Evolutionary conservation across 2,797 vertebrate species (phyloP).

Genomic region (Catharus ustulatus): DNA sequence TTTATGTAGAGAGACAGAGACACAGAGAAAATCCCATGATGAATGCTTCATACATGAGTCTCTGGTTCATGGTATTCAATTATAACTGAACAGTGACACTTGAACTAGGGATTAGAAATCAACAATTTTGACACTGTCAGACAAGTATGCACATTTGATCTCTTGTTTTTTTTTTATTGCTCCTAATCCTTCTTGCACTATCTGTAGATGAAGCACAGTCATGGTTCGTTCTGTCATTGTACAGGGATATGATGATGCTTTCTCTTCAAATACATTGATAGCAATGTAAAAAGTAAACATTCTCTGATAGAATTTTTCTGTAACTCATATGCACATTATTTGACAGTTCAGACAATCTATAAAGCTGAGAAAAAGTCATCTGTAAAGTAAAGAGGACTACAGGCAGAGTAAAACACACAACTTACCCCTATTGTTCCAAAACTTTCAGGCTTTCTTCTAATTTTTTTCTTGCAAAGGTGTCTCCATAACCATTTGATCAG

Average conservation of each 20-base stretch:
- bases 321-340: not conserved
- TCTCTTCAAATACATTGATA: not conserved
- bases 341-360: not conserved
- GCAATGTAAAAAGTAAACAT: not conserved
- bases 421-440: slow-evolving; percentile 93
- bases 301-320: not conserved
- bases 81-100: not conserved
- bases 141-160: not conserved
- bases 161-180: not conserved
- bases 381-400: not conserved
- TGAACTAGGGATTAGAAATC: not conserved
- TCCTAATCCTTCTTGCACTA: not conserved
- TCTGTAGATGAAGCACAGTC: not conserved
- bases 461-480: slow-evolving; percentile 82
- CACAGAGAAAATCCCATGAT: not conserved
- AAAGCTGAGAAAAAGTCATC: not conserved
- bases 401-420: not conserved
- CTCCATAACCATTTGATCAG: slow-evolving; percentile 86
- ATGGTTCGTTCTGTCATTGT: not conserved
- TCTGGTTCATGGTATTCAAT: not conserved
- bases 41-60: not conserved
- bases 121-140: not conserved
- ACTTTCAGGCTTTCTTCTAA: slow-evolving; percentile 82
- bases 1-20: not conserved
- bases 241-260: not conserved